Evolutionary conservation across 2,888 invertebrate genomes (phyloP), one percentile per base, ranked within the genome.

Genomic region (Oligia strigilis): DNA sequence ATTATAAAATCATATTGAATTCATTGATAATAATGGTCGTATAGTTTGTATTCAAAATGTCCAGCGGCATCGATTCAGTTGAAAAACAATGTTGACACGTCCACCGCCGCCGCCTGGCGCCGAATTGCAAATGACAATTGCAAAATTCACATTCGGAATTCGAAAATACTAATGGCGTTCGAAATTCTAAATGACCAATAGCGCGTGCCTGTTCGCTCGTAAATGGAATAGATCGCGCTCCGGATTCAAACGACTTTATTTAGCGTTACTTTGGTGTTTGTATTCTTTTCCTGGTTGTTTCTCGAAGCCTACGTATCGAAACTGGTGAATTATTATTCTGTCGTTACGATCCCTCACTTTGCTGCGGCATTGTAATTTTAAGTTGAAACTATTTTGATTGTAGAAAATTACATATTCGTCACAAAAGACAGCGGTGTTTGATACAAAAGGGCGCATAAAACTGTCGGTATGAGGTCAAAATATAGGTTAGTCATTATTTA

Each of bases 11-110:
- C 90, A 91, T 91, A 93, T 94, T 93, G 92, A 92, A 93, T 93
- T 91, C 91, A 89, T 84, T 90, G 81, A 89, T 91, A 90, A 91
- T 92, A 92, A 91, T 94, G 91, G 83, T 82, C 80, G 80, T 86
- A 91, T 92, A 93, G 95, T 96, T 95, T 94, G 95, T 95, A 95
- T 96, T 94, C 95, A 93, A 92, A 93, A 93, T 93, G 94, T 92
- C 90, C 87, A 90, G 89, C 92, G 90, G 90, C 90, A 88, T 92
- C 92, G 91, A 93, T 92, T 92, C 91, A 74, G 90, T 91, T 92
- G 92, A 93, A 94, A 93, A 94, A 93, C 94, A 93, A 92, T 92
- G 93, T 93, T 93, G 94, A 94, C 95, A 95, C 94, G 94, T 94
- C 93, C 92, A 90, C 93, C 91, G 92, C 91, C 88, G 93, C 91